Percentiles rank a stretch among this genome's conserved stretches.
Conservation (phyloP, 2,888 invertebrate species). For the Villa cingulata region DNA sequence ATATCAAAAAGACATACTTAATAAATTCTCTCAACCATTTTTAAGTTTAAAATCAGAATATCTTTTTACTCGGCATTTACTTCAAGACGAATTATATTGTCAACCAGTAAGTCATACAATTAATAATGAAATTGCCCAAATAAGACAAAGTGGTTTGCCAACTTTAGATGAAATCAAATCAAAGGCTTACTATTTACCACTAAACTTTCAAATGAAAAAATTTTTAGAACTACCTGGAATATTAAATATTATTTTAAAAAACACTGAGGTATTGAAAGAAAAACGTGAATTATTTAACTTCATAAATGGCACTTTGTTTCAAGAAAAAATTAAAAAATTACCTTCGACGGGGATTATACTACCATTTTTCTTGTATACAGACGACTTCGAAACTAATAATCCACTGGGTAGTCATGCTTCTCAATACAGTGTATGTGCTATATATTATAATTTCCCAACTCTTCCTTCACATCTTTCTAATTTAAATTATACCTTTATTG, state of each 20-base stretch:
- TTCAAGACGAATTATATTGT: background rate
- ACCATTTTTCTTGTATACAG: no score
- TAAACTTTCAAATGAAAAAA: background rate
- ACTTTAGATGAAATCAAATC: background rate
- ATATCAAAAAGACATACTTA: no score
- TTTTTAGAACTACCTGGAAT: background rate
- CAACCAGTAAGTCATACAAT: background rate
- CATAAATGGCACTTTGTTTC: background rate
- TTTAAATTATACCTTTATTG: background rate
- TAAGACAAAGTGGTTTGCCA: background rate
- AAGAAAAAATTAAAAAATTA: no score
- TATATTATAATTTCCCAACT: conserved; percentile 2
- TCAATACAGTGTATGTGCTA: background rate
- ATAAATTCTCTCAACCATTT: background rate
- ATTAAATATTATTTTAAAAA: background rate
- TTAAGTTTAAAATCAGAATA: background rate
- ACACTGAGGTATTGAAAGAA: background rate
- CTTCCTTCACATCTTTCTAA: background rate
- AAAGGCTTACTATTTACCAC: background rate
- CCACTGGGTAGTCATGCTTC: background rate
- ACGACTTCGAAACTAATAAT: background rate
- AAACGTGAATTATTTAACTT: background rate
- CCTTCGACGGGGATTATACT: no score
- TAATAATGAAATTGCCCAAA: background rate
- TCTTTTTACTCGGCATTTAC: background rate